Percentiles rank a stretch among this genome's conserved stretches.
phyloP scores from a whole-genome alignment of 1,140 invertebrate genomes.

The Drosophila ohnishii region DNA sequence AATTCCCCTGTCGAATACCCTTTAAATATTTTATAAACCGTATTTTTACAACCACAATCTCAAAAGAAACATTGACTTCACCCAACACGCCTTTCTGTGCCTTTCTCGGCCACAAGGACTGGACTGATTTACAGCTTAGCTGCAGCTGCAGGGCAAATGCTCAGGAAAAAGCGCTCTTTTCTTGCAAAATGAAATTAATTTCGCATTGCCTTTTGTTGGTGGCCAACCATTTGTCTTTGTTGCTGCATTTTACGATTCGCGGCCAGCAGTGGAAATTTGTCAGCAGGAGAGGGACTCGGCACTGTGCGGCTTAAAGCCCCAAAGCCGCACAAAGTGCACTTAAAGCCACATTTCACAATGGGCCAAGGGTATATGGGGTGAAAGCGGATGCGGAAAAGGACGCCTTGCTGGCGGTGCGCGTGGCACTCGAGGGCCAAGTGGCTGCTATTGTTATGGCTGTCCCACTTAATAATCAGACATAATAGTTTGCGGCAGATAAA shows the following conservation, averaged over 20 bases:
- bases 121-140: conserved; percentile 48
- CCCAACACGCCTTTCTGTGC: conserved; percentile 1
- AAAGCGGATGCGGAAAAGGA: conserved; percentile 6
- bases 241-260: conserved; percentile 59
- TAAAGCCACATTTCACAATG: conserved; percentile 44
- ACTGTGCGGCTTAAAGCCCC: conserved; percentile 24
- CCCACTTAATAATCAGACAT: conserved; percentile 75
- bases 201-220: conserved; percentile 66
- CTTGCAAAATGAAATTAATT: conserved; percentile 73
- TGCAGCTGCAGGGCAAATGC: conserved; percentile 13
- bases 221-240: conserved; percentile 67
- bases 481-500: conserved; percentile 68
- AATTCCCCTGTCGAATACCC: background rate
- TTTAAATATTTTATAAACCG: background rate
- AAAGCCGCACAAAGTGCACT: conserved; percentile 57
- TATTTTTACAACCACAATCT: background rate
- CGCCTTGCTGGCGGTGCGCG: conserved; percentile 3
- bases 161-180: conserved; percentile 19
- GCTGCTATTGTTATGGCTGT: conserved; percentile 67
- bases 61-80: background rate
- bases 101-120: conserved; percentile 28
- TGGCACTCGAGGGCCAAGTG: conserved; percentile 46
- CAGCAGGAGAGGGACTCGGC: conserved; percentile 41
- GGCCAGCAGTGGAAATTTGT: conserved; percentile 64
- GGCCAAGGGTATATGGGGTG: background rate